Percentiles rank a stretch among this genome's conserved stretches.
Conservation (phyloP, 2,888 invertebrate genomes). For the Lysandra coridon region DNA sequence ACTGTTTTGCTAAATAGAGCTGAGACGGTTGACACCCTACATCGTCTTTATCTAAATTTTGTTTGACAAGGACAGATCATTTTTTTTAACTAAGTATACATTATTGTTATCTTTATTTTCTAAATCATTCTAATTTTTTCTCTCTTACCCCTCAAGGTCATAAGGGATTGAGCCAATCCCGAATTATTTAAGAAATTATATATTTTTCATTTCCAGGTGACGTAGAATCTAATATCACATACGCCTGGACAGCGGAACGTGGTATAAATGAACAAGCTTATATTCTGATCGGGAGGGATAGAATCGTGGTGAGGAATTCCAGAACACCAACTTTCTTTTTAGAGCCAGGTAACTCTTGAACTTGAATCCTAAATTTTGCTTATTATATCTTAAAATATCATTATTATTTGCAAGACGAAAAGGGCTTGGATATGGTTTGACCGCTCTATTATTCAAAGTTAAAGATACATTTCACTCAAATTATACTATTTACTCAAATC, state of each 20-base stretch:
- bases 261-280: slow-evolving; percentile 67
- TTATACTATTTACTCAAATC: neutral
- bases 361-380: neutral
- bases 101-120: no score
- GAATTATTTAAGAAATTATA: neutral
- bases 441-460: neutral
- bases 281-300: slow-evolving; percentile 64
- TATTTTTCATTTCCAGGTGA: slow-evolving; percentile 51
- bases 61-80: no score
- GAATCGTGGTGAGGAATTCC: slow-evolving; percentile 64
- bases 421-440: no score
- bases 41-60: no score
- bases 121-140: no score
- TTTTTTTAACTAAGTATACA: no score
- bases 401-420: no score
- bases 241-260: slow-evolving; percentile 56
- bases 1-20: no score
- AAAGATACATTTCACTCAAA: neutral
- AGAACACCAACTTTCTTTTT: slow-evolving; percentile 65
- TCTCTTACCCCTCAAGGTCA: no score
- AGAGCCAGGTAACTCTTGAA: slow-evolving; percentile 57
- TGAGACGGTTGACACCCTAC: no score
- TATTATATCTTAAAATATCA: no score
- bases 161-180: neutral
- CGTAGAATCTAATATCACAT: slow-evolving; percentile 69